Base-by-base conservation (phyloP, 2,113 vertebrate species). In the Chaenogobius annularis region DNA sequence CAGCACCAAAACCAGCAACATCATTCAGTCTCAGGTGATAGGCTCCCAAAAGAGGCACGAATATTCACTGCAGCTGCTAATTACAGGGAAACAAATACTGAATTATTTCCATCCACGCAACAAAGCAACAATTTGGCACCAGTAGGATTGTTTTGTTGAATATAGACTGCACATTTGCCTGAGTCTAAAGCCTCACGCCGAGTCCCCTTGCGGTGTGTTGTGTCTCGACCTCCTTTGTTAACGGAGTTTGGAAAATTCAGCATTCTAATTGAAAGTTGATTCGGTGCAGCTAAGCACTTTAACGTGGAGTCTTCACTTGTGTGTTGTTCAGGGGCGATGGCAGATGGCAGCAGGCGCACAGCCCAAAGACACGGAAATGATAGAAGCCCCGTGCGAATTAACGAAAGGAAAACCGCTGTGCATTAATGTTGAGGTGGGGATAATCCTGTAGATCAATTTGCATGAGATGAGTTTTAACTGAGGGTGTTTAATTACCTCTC, bases 171-270 rank as follows among this genome's bases (percentile, higher is more conserved):
- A 46, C 52, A 70, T 26, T 26, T 47, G 5, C 0, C 11, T 0
- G 22, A 69, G 12, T 67, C 69, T 66, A 35, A 48, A 71, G 48
- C 78, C 10, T 76, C 70, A 9, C 62, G 61, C 75, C 47, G 19
- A 68, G 64, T 65, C 23, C 52, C 58, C 61, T 76, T 13, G 12
- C 55, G 26, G 13, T 68, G 44, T 64, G 58, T 15, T 2, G 1
- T 48, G 50, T 67, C 20, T 35, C 23, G 11, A 12, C 35, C 58
- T 69, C 65, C 11, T 19, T 20, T 72, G 26, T 58, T 58, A 10
- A 22, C 61, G 23, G 31, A 14, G n/a, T 44, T 73, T 23, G 15
- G 70, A 26, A 69, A 35, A 35, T 46, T 67, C 10, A 44, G 7
- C 6, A 10, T 40, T 63, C 56, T 52, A 54, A 64, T 17, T 64